Percentiles rank a stretch among this genome's conserved stretches.
phyloP scores from a whole-genome alignment of 2,888 invertebrate genomes.

The Phaedon cochleariae region DNA sequence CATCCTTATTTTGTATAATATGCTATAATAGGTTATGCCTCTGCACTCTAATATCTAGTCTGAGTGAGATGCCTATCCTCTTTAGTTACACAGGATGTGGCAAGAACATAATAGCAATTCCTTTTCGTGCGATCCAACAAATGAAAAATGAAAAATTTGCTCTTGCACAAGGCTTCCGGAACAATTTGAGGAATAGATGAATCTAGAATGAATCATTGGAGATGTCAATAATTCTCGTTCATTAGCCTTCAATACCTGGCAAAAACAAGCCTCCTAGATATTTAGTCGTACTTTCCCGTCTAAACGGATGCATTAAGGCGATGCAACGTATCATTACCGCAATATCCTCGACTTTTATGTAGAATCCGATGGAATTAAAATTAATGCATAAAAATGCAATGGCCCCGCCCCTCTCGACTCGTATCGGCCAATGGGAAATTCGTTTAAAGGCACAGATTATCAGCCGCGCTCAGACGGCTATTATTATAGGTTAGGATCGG shows the following conservation, averaged over 20 bases:
- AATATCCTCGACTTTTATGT: slow-evolving; percentile 35
- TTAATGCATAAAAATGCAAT: slow-evolving; percentile 56
- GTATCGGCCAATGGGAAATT: slow-evolving; percentile 55
- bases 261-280: slow-evolving; percentile 20
- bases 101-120: too few species aligned
- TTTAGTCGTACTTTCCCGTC: slow-evolving; percentile 28
- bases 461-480: slow-evolving; percentile 58
- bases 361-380: slow-evolving; percentile 44
- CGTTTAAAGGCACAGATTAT: slow-evolving; percentile 58
- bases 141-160: too few species aligned
- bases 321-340: slow-evolving; percentile 30
- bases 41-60: too few species aligned
- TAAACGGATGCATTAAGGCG: slow-evolving; percentile 34
- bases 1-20: too few species aligned
- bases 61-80: too few species aligned
- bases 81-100: too few species aligned
- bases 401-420: slow-evolving; percentile 50
- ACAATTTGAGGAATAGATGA: too few species aligned
- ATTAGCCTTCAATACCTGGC: slow-evolving; percentile 5
- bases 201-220: not conserved
- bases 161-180: too few species aligned
- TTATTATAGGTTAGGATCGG: slow-evolving; percentile 63
- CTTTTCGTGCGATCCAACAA: too few species aligned
- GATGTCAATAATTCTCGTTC: slow-evolving; percentile 5
- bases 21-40: too few species aligned